Evolutionary conservation across 2,113 vertebrate genomes (phyloP), one percentile per base, ranked within the genome.

Genomic region (Dinomys branickii): DNA sequence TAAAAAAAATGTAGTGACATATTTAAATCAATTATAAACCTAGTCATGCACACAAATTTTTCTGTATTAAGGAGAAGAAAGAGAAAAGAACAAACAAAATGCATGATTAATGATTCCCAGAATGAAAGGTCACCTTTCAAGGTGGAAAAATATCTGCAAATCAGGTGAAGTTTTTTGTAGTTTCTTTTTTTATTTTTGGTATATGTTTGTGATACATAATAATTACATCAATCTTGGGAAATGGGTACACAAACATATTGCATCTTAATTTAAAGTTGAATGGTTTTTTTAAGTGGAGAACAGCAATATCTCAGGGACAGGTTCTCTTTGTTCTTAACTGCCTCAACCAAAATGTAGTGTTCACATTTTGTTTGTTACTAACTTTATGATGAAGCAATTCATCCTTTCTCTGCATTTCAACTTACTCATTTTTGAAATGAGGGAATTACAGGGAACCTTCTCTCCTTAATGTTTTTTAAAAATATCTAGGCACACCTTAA

Each of bases 271-370:
- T 9, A 69, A 69, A 38, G 35, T 69, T 38, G 19, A n/a, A 38
- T n/a, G 4, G 33, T 30, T 86, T 97, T 88, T 59, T 14, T 17
- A 87, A 88, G 78, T 86, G 88, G 38, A 77, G 69, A 88, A 69
- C 28, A 80, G 14, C 22, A 41, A 0, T 82, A 77, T 41, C 44
- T 94, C 56, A 84, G 33, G 82, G 80, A 67, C 78, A 94, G 58
- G 44, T 86, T 93, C 30, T 95, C 16, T 96, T 94, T 90, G 67
- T 94, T 91, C 56, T 92, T 8, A 65, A 3, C n/a, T 75, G 59
- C 73, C 69, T 97, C 67, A 83, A 80, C 50, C 50, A 71, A 84
- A 89, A 75, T 87, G 87, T 7, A 1, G n/a, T 38, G 75, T 87
- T 28, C 54, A 69, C 8, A 2, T 87, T 94, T 65, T 92, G 47